A percentile compares a stretch with the other conserved stretches of the same genome.
phyloP scores from a whole-genome alignment of 2,888 invertebrate species.

The Brachypalpus laphriformis region DNA sequence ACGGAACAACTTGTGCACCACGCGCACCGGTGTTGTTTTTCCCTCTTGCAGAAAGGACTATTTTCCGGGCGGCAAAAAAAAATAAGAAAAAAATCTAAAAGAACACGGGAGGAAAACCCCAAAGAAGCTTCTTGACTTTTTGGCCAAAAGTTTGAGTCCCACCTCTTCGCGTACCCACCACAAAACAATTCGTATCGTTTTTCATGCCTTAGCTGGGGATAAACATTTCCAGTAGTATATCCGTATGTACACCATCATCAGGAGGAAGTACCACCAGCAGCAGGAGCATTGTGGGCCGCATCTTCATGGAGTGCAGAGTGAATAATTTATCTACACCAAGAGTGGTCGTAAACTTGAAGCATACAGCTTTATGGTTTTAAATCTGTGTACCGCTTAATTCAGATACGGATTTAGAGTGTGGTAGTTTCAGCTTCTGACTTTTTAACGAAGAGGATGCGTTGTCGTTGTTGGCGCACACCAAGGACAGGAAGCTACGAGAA shows the following conservation, averaged over 20 bases:
- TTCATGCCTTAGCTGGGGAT: background rate
- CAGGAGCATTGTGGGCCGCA: background rate
- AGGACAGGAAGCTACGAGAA: too few relatives aligned
- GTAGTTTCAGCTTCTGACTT: conserved; percentile 18
- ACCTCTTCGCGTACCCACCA: background rate
- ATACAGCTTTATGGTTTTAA: conserved; percentile 31
- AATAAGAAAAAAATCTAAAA: background rate
- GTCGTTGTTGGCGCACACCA: background rate
- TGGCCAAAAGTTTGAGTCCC: conserved; percentile 29
- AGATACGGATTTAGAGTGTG: conserved; percentile 15
- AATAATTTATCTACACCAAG: conserved; percentile 49
- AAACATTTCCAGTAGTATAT: background rate
- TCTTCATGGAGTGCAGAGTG: conserved; percentile 21
- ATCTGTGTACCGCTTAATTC: conserved; percentile 39
- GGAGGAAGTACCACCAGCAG: background rate
- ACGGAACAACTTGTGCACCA: conserved; percentile 65
- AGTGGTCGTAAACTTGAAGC: conserved; percentile 35
- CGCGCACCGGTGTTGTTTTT: conserved; percentile 12
- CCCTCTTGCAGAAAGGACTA: background rate
- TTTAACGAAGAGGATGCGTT: conserved; percentile 18
- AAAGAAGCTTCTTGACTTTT: conserved; percentile 39
- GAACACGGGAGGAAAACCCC: background rate
- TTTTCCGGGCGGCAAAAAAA: background rate
- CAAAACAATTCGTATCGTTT: conserved; percentile 14
- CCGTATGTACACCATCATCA: background rate